Conservation (phyloP, 1,140 invertebrate species). For the Colletes latitarsis region DNA sequence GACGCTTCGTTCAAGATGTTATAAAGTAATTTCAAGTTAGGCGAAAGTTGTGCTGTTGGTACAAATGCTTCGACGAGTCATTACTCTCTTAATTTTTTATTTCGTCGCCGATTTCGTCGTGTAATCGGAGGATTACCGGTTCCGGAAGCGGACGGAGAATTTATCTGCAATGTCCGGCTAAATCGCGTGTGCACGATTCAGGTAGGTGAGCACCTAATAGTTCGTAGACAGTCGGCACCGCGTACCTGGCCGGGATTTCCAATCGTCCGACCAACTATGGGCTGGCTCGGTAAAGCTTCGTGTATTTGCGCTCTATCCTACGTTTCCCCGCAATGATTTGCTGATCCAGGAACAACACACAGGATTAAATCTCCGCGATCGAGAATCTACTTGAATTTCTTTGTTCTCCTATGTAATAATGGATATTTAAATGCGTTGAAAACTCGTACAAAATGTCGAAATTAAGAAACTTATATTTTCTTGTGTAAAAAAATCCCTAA, state of each 20-base stretch:
- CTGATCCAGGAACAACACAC: neutral
- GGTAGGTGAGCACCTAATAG: conserved; percentile 55
- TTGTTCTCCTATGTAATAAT: too few relatives aligned
- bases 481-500: too few relatives aligned
- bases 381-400: too few relatives aligned
- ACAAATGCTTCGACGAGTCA: too few relatives aligned
- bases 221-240: conserved; percentile 48
- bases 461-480: too few relatives aligned
- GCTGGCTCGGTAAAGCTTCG: conserved; percentile 9
- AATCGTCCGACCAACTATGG: conserved; percentile 13
- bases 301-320: conserved; percentile 31
- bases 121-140: conserved; percentile 30
- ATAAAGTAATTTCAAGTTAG: too few relatives aligned
- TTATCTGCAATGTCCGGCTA: conserved; percentile 43
- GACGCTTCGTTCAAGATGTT: too few relatives aligned
- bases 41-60: too few relatives aligned
- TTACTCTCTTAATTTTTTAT: conserved; percentile 16
- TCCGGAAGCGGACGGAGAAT: conserved; percentile 25
- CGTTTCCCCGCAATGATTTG: conserved; percentile 16
- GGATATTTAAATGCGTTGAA: too few relatives aligned
- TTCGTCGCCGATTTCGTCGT: conserved; percentile 32
- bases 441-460: too few relatives aligned
- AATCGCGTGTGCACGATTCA: conserved; percentile 49
- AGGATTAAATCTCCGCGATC: too few relatives aligned
- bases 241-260: conserved; percentile 46